Conservation (phyloP, 2,888 invertebrate genomes). For the Electrophaes corylata region DNA sequence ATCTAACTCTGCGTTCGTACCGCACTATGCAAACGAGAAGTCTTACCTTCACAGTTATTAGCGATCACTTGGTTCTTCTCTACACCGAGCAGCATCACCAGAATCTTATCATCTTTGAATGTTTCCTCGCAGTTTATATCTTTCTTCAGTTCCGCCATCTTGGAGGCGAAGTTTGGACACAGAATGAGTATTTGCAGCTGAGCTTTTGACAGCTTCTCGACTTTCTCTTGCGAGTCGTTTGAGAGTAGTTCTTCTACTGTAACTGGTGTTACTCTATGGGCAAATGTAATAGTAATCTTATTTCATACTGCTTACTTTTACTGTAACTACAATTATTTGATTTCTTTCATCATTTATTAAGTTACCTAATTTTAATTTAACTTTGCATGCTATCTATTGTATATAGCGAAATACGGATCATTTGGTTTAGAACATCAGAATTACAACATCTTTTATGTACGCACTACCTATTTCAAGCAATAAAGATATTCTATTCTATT, state of each 20-base stretch:
- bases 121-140: constrained; percentile 83
- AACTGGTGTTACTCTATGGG: constrained; percentile 88
- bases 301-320: no score
- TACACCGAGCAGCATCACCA: constrained; percentile 92
- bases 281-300: background rate
- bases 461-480: no score
- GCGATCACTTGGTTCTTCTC: constrained; percentile 88
- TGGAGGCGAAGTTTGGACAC: constrained; percentile 89
- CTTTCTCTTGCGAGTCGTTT: constrained; percentile 76
- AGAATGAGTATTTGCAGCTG: constrained; percentile 92
- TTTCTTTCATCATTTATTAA: no score
- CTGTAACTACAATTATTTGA: no score
- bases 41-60: constrained; percentile 86
- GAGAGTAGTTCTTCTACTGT: constrained; percentile 88
- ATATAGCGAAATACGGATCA: no score
- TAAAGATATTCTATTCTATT: no score
- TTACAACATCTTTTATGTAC: no score
- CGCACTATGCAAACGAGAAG: no score
- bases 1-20: no score
- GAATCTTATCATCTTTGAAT: constrained; percentile 88
- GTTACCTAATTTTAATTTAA: no score
- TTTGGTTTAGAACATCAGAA: no score
- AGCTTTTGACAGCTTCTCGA: constrained; percentile 85
- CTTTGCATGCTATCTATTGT: no score
- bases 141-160: constrained; percentile 82